phyloP scores from a whole-genome alignment of 2,797 vertebrate genomes.

The Petrocephalus sullivani region DNA sequence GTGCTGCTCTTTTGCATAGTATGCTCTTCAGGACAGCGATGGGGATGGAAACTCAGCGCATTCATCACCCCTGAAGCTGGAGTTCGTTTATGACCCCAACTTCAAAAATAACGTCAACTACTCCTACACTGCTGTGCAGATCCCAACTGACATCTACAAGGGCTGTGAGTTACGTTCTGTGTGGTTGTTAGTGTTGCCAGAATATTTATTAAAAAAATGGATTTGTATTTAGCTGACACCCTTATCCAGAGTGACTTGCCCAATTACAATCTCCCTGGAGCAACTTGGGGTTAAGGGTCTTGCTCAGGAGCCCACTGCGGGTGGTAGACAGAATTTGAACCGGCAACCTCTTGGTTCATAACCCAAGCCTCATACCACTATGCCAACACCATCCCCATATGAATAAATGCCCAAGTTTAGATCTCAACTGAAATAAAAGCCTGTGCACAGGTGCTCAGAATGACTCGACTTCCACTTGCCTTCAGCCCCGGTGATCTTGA shows the following conservation, averaged over 20 bases:
- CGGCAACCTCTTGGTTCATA: no score
- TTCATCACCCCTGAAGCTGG: constrained; percentile 80
- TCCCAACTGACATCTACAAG: constrained; percentile 99
- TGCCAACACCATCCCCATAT: no score
- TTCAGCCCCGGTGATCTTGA: constrained; percentile 88
- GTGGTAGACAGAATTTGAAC: no score
- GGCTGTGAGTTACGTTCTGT: constrained; percentile 73
- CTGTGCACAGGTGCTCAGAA: not conserved
- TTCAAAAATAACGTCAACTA: constrained; percentile 99
- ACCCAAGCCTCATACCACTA: no score
- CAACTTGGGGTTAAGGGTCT: no score
- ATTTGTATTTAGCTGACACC: no score
- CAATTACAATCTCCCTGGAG: no score
- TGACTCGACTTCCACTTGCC: not conserved
- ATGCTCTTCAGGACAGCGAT: constrained; percentile 69
- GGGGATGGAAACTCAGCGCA: constrained; percentile 75
- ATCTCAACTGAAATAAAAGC: not conserved
- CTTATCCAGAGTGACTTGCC: no score
- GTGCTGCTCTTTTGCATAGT: not conserved
- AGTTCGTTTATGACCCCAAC: constrained; percentile 87
- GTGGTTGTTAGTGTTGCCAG: not conserved
- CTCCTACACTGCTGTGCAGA: constrained; percentile 94
- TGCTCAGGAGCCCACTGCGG: no score
- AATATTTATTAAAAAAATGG: not conserved
- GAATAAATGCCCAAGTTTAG: not conserved